These are phyloP conservation scores for Eulemur mongoz DNA, from an alignment of 2,797 vertebrate genomes.

Conservation along the genomic window DNA sequence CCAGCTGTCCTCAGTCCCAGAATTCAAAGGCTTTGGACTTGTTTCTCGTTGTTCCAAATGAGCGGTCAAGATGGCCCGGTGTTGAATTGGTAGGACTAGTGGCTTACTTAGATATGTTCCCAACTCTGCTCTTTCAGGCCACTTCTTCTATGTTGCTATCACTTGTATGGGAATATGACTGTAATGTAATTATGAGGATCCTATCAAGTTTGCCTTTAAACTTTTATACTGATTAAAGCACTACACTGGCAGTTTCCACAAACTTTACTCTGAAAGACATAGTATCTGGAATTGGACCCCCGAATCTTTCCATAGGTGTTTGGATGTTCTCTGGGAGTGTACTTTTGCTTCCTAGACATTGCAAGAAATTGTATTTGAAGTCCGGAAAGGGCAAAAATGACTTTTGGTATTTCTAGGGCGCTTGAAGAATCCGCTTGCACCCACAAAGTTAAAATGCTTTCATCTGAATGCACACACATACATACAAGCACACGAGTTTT, in stretches of 20 bases:
- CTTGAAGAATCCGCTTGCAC: not conserved
- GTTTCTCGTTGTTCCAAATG: constrained; percentile 83
- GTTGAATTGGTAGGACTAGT: constrained; percentile 77
- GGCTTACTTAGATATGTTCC: constrained; percentile 78
- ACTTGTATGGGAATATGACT: constrained; percentile 37
- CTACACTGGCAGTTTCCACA: not conserved
- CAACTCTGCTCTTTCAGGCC: constrained; percentile 71
- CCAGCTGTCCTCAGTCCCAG: constrained; percentile 80
- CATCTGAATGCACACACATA: not conserved
- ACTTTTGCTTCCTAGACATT: not conserved
- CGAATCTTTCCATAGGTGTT: not conserved
- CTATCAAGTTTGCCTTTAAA: constrained; percentile 25
- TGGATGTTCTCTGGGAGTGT: not conserved
- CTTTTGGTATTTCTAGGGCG: not conserved
- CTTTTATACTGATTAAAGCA: constrained; percentile 36
- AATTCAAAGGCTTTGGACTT: constrained; percentile 83
- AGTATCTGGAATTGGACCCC: not conserved
- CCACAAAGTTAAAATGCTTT: not conserved
- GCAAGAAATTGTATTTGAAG: not conserved
- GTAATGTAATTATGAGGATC: not conserved
- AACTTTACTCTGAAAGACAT: not conserved
- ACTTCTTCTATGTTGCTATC: constrained; percentile 48
- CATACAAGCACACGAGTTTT: not conserved
- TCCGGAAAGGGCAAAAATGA: not conserved
- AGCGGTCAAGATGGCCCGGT: constrained; percentile 82